phyloP scores from a whole-genome alignment of 2,113 vertebrate species.

The Atractosteus spatula region DNA sequence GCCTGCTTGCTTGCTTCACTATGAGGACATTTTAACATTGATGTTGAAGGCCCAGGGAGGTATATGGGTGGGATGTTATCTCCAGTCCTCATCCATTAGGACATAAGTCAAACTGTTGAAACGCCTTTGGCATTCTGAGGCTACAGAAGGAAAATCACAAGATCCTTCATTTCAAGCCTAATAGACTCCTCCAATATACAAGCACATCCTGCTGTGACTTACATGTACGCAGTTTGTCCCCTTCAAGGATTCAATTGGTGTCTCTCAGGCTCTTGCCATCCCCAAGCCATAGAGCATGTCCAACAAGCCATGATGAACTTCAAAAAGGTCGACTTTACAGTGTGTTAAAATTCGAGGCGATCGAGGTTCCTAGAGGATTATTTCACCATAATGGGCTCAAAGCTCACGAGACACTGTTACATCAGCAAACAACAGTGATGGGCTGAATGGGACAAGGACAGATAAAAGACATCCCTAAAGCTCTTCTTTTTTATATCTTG shows the following conservation, averaged over 20 bases:
- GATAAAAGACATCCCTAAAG: background rate
- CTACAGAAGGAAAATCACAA: background rate
- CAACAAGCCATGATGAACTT: too few relatives aligned
- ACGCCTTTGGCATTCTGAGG: background rate
- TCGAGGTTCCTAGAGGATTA: too few relatives aligned
- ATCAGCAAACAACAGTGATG: background rate
- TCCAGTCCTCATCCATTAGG: constrained; percentile 1
- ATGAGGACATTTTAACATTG: too few relatives aligned
- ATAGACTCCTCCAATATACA: background rate
- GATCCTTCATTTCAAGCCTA: background rate
- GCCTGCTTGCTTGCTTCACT: too few relatives aligned
- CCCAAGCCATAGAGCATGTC: too few relatives aligned
- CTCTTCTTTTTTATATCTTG: background rate
- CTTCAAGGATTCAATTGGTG: too few relatives aligned
- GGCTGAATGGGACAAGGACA: background rate
- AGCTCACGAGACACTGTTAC: too few relatives aligned
- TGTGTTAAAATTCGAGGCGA: too few relatives aligned
- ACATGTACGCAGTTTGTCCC: too few relatives aligned
- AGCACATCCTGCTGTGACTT: background rate
- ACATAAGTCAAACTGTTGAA: constrained; percentile 5
- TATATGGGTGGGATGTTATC: background rate
- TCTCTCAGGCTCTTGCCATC: too few relatives aligned
- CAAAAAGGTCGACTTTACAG: too few relatives aligned
- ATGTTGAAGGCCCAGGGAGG: background rate
- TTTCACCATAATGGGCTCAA: too few relatives aligned